phyloP scores from a whole-genome alignment of 2,113 vertebrate genomes.

The Oryzias celebensis region DNA sequence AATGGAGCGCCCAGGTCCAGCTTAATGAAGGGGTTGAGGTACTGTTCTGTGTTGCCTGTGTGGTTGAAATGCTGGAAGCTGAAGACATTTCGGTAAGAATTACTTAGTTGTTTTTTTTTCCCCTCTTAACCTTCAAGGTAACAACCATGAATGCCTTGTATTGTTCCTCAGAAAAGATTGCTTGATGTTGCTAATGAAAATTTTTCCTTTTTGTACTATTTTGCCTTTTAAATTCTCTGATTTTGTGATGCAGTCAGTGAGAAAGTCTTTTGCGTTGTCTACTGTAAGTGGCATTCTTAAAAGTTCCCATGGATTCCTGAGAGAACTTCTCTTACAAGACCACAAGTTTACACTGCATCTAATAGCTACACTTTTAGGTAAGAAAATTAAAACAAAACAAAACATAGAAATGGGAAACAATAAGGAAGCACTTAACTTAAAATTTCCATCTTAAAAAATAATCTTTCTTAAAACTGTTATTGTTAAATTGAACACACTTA shows the following conservation, averaged over 20 bases:
- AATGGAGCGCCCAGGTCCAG: slow-evolving; percentile 70
- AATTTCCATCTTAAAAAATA: background rate
- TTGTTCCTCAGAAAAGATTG: background rate
- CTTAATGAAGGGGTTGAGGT: slow-evolving; percentile 27
- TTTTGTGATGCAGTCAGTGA: slow-evolving; percentile 78
- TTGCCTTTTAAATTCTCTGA: background rate
- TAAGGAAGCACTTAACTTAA: background rate
- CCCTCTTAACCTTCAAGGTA: background rate
- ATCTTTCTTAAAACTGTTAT: too few species aligned
- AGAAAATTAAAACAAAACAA: slow-evolving; percentile 53
- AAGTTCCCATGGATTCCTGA: slow-evolving; percentile 69
- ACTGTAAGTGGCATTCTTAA: slow-evolving; percentile 77
- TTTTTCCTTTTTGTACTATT: background rate
- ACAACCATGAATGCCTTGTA: too few species aligned
- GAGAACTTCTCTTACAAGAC: slow-evolving; percentile 80
- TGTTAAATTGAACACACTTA: too few species aligned
- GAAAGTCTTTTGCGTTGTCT: slow-evolving; percentile 83
- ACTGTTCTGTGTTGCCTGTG: slow-evolving; percentile 84
- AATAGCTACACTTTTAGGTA: slow-evolving; percentile 83
- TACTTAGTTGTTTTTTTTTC: background rate
- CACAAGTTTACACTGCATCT: slow-evolving; percentile 78
- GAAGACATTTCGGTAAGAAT: slow-evolving; percentile 76
- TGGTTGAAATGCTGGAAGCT: slow-evolving; percentile 80
- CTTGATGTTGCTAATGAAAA: background rate
- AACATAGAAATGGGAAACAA: background rate